Evolutionary conservation across 2,888 invertebrate species (phyloP).

Genomic region (Empis stercorea): DNA sequence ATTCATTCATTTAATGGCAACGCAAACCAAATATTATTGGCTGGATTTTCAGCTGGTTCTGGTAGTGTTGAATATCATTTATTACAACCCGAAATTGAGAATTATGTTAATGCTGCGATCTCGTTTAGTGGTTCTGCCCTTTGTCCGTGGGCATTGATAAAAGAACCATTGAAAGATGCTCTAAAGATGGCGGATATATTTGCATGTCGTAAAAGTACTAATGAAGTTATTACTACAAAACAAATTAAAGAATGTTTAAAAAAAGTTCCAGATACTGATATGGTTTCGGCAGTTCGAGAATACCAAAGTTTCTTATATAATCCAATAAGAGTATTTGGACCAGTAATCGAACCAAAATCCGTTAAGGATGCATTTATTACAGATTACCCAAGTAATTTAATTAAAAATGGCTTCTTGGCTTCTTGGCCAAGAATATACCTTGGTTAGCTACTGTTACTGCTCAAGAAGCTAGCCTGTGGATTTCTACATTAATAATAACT

Average conservation of each 20-base stretch:
- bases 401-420: conserved; percentile 44
- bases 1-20: conserved; percentile 58
- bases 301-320: conserved; percentile 19
- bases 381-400: conserved; percentile 47
- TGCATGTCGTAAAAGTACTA: conserved; percentile 55
- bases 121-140: conserved; percentile 55
- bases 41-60: conserved; percentile 59
- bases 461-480: conserved; percentile 59
- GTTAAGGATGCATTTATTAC: conserved; percentile 45
- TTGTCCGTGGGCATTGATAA: conserved; percentile 43
- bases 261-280: conserved; percentile 42
- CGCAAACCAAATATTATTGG: conserved; percentile 49
- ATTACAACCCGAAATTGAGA: conserved; percentile 36
- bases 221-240: conserved; percentile 44
- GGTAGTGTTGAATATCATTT: conserved; percentile 60
- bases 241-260: conserved; percentile 51
- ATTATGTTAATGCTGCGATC: conserved; percentile 25
- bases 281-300: conserved; percentile 30
- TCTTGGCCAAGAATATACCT: conserved; percentile 49
- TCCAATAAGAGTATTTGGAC: conserved; percentile 57
- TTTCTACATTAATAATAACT: conserved; percentile 25
- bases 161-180: conserved; percentile 46
- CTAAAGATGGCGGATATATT: conserved; percentile 32
- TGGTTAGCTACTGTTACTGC: conserved; percentile 52
- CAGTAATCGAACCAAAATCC: conserved; percentile 44